Conservation (phyloP, 1,140 invertebrate genomes). For the Pygmarrhopalites habei region DNA sequence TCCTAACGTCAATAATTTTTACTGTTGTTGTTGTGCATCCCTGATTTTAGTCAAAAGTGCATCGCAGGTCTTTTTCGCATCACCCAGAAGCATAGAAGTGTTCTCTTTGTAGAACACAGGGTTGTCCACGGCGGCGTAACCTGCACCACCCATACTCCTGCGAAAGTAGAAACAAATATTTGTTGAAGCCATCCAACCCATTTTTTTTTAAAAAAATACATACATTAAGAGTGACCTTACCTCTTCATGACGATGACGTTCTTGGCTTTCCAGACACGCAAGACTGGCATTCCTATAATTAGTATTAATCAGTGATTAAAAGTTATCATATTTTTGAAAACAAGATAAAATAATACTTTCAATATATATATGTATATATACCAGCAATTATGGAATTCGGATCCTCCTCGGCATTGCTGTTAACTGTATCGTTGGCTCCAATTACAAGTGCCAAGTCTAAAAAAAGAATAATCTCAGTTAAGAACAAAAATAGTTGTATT, state of each 20-base stretch:
- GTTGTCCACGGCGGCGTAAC: constrained; percentile 56
- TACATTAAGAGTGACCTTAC: too few relatives aligned
- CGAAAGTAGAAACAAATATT: too few relatives aligned
- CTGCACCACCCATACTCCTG: background rate
- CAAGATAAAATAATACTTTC: too few relatives aligned
- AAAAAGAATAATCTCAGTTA: too few relatives aligned
- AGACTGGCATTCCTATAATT: constrained; percentile 90
- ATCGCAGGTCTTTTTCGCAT: constrained; percentile 88
- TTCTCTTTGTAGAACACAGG: constrained; percentile 87
- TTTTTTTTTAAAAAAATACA: too few relatives aligned
- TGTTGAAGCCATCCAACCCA: too few relatives aligned
- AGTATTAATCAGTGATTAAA: too few relatives aligned
- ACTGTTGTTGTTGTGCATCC: background rate
- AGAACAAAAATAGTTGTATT: too few relatives aligned
- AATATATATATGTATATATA: too few relatives aligned
- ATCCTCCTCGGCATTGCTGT: constrained; percentile 84
- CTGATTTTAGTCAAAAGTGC: constrained; percentile 59
- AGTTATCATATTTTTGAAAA: too few relatives aligned
- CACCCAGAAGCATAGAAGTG: constrained; percentile 80
- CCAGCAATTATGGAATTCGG: constrained; percentile 82
- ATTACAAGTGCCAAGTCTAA: constrained; percentile 79
- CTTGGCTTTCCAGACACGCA: constrained; percentile 76
- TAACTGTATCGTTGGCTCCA: constrained; percentile 88
- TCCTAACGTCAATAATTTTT: too few relatives aligned
- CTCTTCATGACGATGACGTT: constrained; percentile 88